phyloP scores from a whole-genome alignment of 2,888 invertebrate species.

The Antheraea assamensis region DNA sequence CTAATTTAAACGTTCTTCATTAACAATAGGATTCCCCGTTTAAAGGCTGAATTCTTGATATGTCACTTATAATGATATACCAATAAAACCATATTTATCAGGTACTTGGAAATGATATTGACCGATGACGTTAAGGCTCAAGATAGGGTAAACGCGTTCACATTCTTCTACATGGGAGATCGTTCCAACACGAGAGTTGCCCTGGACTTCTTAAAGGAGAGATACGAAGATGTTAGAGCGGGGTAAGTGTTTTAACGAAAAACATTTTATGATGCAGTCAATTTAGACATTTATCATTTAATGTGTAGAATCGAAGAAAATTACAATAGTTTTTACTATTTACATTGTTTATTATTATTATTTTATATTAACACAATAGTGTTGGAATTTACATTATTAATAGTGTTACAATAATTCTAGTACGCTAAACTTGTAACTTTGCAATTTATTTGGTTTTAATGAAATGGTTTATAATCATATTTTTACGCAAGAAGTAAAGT shows the following conservation, averaged over 20 bases:
- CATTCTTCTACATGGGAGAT: conserved; percentile 65
- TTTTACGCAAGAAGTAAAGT: not conserved
- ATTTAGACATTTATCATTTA: no score
- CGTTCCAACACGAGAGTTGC: conserved; percentile 58
- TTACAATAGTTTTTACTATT: no score
- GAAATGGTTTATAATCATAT: not conserved
- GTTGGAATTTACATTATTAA: no score
- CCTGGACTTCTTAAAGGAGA: conserved; percentile 58
- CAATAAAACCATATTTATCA: conserved; percentile 30
- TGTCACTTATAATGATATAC: not conserved
- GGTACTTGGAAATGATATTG: conserved; percentile 60
- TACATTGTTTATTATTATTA: no score
- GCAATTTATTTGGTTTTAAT: not conserved
- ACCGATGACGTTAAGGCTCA: conserved; percentile 65
- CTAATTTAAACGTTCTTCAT: not conserved
- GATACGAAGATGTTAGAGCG: conserved; percentile 48
- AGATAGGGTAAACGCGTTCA: conserved; percentile 67
- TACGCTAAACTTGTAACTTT: not conserved
- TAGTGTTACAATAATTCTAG: not conserved
- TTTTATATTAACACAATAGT: no score
- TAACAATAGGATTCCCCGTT: not conserved
- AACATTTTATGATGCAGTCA: not conserved
- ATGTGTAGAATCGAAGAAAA: no score
- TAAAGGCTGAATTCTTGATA: not conserved
- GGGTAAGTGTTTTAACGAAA: conserved; percentile 46